Percentiles rank a stretch among this genome's conserved stretches.
Conservation (phyloP, 2,888 invertebrate genomes). For the Euplagia quadripunctaria region DNA sequence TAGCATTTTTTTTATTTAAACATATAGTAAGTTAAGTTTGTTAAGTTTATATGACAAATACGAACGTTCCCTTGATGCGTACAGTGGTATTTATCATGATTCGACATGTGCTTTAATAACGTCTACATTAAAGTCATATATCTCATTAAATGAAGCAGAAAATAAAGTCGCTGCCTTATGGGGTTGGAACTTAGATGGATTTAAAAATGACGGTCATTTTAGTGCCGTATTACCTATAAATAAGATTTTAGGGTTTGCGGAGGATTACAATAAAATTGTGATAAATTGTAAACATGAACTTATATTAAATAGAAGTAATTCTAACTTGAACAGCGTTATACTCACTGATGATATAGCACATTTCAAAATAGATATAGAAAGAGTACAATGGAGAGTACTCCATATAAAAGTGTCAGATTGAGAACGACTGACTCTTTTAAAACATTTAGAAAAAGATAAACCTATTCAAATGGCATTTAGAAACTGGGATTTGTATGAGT, state of each 20-base stretch:
- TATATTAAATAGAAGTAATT: constrained; percentile 56
- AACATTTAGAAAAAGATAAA: too few species aligned
- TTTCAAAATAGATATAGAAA: too few species aligned
- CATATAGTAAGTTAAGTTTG: too few species aligned
- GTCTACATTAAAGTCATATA: constrained; percentile 18
- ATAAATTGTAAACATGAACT: constrained; percentile 69
- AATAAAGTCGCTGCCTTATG: constrained; percentile 47
- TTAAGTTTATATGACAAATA: too few species aligned
- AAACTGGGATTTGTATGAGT: constrained; percentile 69
- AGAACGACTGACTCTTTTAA: too few species aligned
- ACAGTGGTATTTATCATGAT: too few species aligned
- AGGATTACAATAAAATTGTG: constrained; percentile 65
- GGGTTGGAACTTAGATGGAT: constrained; percentile 33
- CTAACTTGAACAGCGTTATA: constrained; percentile 52
- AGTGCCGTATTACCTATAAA: constrained; percentile 24
- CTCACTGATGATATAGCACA: constrained; percentile 14
- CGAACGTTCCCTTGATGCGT: too few species aligned
- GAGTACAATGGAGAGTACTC: too few species aligned
- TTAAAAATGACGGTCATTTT: constrained; percentile 51
- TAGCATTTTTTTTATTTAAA: too few species aligned
- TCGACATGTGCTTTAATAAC: too few species aligned
- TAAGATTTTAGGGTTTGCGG: constrained; percentile 39
- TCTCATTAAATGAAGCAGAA: constrained; percentile 49
- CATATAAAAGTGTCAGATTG: too few species aligned
- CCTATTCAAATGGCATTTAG: too few species aligned